A percentile compares a stretch with the other conserved stretches of the same genome.
These are phyloP conservation scores for Popillia japonica DNA, from an alignment of 1,140 invertebrate genomes.

Conservation along the genomic window DNA sequence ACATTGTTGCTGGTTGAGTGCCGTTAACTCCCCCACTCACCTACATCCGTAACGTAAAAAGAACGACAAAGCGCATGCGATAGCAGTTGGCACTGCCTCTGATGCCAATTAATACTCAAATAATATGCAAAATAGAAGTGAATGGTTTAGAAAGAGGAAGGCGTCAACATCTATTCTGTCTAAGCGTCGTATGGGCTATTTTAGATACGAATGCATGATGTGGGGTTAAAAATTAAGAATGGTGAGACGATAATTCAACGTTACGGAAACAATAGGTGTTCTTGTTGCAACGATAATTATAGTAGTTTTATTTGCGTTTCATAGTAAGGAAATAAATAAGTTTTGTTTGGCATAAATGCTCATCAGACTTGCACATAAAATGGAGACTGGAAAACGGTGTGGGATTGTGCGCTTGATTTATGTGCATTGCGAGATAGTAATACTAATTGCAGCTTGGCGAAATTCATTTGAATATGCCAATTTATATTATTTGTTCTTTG, in stretches of 20 bases:
- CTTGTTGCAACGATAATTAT: background rate
- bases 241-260: background rate
- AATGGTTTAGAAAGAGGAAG: conserved; percentile 13
- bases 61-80: conserved; percentile 30
- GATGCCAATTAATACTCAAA: conserved; percentile 29
- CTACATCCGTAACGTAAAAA: conserved; percentile 11
- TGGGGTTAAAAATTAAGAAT: background rate
- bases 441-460: background rate
- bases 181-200: background rate
- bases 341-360: conserved; percentile 25
- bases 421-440: background rate
- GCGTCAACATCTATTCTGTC: background rate
- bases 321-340: conserved; percentile 4
- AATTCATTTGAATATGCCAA: background rate
- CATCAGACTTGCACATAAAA: conserved; percentile 12
- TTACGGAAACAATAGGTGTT: background rate
- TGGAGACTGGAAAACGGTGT: background rate
- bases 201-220: background rate
- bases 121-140: conserved; percentile 29
- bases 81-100: conserved; percentile 5
- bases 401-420: conserved; percentile 15
- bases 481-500: background rate
- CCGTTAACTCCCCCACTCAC: conserved; percentile 4
- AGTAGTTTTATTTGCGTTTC: background rate
- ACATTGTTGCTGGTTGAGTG: too few species aligned